These are phyloP conservation scores for Speoplatyrhinus poulsoni DNA, from an alignment of 2,113 vertebrate genomes.

Conservation along the genomic window DNA sequence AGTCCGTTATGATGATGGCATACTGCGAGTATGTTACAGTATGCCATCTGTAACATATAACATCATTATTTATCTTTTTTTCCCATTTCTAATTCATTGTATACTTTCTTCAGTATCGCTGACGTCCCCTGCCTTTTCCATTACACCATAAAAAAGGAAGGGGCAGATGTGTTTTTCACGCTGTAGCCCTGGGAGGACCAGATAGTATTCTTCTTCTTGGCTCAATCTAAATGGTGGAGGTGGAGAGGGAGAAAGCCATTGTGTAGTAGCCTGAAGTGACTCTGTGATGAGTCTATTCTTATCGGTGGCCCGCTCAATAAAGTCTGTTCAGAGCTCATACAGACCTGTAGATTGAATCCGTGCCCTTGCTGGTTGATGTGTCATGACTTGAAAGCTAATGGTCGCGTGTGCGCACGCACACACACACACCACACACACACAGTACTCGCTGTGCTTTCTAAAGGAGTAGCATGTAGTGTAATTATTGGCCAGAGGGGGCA, in stretches of 20 bases:
- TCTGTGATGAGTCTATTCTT: constrained; percentile 26
- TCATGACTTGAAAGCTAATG: constrained; percentile 18
- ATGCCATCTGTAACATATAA: too few species aligned
- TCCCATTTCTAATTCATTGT: not conserved
- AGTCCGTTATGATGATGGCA: not conserved
- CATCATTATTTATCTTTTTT: not conserved
- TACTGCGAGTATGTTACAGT: not conserved
- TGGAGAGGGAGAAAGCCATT: not conserved
- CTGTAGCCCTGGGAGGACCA: not conserved
- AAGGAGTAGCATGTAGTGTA: not conserved
- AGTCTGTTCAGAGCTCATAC: constrained; percentile 44
- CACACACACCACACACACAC: not conserved
- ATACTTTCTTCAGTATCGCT: too few species aligned
- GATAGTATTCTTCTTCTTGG: too few species aligned
- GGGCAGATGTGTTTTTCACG: not conserved
- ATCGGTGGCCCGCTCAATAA: constrained; percentile 21
- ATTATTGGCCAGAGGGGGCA: too few species aligned
- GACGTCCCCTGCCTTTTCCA: not conserved
- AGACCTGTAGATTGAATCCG: constrained; percentile 40
- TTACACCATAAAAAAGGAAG: not conserved
- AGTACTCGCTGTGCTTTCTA: not conserved
- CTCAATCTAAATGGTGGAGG: not conserved
- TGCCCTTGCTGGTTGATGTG: constrained; percentile 33
- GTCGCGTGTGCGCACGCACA: not conserved
- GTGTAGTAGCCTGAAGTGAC: constrained; percentile 19